Evolutionary conservation across 53 echinoderm and acorn worm species (phyloP), one percentile per base, ranked within the genome.

Genomic region (Mesocentrotus franciscanus): DNA sequence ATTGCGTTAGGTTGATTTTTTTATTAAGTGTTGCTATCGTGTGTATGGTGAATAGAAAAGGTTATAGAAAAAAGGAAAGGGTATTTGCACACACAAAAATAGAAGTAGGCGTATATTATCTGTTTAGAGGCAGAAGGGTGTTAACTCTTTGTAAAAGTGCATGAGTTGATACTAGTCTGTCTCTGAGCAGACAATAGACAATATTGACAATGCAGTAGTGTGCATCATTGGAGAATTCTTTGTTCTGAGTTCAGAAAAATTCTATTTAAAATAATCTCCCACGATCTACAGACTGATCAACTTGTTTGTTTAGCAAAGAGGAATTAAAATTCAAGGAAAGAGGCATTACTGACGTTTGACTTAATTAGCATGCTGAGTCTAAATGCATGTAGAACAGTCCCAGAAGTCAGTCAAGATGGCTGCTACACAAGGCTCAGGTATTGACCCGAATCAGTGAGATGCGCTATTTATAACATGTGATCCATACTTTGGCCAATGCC

Each of bases 401-500:
- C 27, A 20, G 29, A 56, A 87, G 87, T 57, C n/a, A 75, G n/a
- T 6, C 56, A 87, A 87, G 58, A 87, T 58, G 87, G 87, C 58
- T 58, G 87, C 17, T 27, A 29, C 57, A 27, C 58, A 87, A 16
- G 87, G 91, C 62, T 39, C 34, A 91, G 76, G 72, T 74, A 92
- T 56, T 92, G 92, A 74, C 92, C 92, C 29, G 70, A 56, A 92
- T 71, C 92, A 70, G 24, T 26, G 72, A 34, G 92, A 71, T 56
- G 92, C 56, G 76, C 92, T 92, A 92, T 92, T 92, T 92, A 92
- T 92, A 92, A 75, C 70, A 29, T 68, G 68, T 92, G 92, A 92
- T 71, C 92, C 56, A 92, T 74, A 92, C 92, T 92, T 74, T 92
- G 92, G 74, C 92, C 91, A 91, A 91, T 91, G 91, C 91, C 91